These are phyloP conservation scores for Melanotaenia parkinsoni DNA, from an alignment of 2,797 vertebrate species.

Conservation along the genomic window DNA sequence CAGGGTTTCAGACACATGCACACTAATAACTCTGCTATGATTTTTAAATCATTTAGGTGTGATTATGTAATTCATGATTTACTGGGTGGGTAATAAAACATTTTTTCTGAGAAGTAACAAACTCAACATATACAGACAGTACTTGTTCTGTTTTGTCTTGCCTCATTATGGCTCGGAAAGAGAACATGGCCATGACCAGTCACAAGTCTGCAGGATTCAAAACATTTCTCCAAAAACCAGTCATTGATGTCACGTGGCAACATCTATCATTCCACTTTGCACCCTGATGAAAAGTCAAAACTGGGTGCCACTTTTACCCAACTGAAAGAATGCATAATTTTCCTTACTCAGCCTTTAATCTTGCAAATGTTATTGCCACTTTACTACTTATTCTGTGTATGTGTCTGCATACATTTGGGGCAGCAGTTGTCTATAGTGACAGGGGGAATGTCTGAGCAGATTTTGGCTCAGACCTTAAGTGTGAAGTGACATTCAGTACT, in stretches of 20 bases:
- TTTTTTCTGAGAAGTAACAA: background rate
- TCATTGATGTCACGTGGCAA: background rate
- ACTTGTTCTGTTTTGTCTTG: too few species aligned
- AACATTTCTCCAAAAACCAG: background rate
- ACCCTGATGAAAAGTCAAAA: background rate
- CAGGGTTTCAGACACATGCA: too few species aligned
- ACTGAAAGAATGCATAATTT: background rate
- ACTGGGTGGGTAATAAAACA: background rate
- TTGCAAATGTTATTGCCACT: background rate
- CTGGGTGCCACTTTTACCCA: background rate
- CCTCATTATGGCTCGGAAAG: background rate
- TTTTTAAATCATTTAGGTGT: background rate
- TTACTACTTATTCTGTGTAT: background rate
- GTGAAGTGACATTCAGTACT: conserved; percentile 59
- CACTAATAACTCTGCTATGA: too few species aligned
- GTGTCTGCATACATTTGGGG: background rate
- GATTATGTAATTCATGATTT: background rate
- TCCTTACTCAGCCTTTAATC: background rate
- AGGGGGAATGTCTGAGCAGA: conserved; percentile 30
- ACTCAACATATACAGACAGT: too few species aligned
- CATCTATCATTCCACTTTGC: background rate
- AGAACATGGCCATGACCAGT: background rate
- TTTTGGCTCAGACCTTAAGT: conserved; percentile 48
- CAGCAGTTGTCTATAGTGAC: conserved; percentile 45
- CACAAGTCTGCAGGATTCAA: background rate